Conservation (phyloP, 2,797 vertebrate species). For the Leptodactylus fallax region DNA sequence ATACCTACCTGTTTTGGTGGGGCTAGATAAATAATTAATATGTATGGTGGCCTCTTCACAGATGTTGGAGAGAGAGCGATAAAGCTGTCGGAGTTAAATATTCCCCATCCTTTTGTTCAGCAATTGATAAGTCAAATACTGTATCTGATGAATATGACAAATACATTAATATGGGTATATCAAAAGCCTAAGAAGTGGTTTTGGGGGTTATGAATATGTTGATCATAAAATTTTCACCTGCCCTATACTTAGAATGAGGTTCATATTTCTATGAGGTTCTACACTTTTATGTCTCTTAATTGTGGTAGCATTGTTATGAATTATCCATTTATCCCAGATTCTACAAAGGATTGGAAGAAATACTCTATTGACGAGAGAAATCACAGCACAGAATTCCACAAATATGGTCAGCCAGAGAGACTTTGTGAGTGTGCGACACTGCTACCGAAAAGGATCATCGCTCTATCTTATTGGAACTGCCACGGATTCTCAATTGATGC, state of each 20-base stretch:
- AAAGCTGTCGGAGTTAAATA: no score
- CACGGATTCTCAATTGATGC: slow-evolving; percentile 74
- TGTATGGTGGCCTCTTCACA: no score
- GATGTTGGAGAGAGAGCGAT: no score
- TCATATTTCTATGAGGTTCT: not conserved
- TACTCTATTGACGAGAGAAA: slow-evolving; percentile 81
- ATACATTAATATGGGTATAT: no score
- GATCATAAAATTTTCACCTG: not conserved
- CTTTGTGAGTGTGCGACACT: slow-evolving; percentile 81
- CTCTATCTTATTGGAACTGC: slow-evolving; percentile 80
- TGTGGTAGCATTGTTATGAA: not conserved
- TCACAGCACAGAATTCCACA: slow-evolving; percentile 74
- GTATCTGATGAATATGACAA: no score
- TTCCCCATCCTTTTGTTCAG: no score
- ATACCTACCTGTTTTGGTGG: no score
- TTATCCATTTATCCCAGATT: slow-evolving; percentile 70
- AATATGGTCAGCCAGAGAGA: slow-evolving; percentile 84
- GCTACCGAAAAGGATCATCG: slow-evolving; percentile 69
- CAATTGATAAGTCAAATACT: no score
- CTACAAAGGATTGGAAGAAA: slow-evolving; percentile 75
- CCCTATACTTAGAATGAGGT: not conserved
- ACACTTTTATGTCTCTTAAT: not conserved
- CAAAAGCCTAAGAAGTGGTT: not conserved
- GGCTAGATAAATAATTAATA: no score
- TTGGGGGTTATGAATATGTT: not conserved